Conservation (phyloP, 2,888 invertebrate species). For the Hemaris fuciformis region DNA sequence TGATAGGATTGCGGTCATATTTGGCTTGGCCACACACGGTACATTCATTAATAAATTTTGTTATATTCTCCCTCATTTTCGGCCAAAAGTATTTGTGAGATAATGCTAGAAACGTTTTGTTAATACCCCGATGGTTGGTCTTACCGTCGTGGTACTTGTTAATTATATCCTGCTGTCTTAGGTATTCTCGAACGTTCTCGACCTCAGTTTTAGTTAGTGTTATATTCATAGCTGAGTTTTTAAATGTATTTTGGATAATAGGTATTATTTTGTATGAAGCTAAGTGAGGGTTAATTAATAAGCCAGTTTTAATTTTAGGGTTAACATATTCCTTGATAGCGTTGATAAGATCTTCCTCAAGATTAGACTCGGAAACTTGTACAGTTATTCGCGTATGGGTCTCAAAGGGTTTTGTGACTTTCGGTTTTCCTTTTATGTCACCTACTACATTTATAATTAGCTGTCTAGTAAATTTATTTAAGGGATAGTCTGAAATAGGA, state of each 20-base stretch:
- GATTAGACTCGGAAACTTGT: constrained; percentile 25
- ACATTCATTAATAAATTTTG: constrained; percentile 13
- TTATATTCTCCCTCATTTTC: constrained; percentile 11
- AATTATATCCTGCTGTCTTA: constrained; percentile 12
- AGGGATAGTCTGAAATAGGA: too few species aligned
- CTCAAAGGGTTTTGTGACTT: constrained; percentile 28
- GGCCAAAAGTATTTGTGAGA: background rate
- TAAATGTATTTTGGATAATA: constrained; percentile 19
- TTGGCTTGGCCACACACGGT: constrained; percentile 12
- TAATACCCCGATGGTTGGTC: constrained; percentile 16
- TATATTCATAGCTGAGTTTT: constrained; percentile 21
- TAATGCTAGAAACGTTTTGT: constrained; percentile 12
- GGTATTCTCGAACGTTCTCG: constrained; percentile 20
- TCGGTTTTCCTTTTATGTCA: constrained; percentile 23
- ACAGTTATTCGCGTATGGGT: constrained; percentile 23
- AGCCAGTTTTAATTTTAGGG: constrained; percentile 30
- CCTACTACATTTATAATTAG: constrained; percentile 24
- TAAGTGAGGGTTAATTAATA: constrained; percentile 24
- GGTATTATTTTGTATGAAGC: constrained; percentile 19
- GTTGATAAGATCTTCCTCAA: constrained; percentile 28
- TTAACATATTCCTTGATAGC: constrained; percentile 32
- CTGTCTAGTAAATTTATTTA: constrained; percentile 28
- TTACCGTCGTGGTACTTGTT: constrained; percentile 16
- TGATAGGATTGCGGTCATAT: constrained; percentile 10
- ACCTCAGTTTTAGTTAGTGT: constrained; percentile 16